Base-by-base conservation (phyloP, 2,888 invertebrate genomes). In the Deilephila elpenor region DNA sequence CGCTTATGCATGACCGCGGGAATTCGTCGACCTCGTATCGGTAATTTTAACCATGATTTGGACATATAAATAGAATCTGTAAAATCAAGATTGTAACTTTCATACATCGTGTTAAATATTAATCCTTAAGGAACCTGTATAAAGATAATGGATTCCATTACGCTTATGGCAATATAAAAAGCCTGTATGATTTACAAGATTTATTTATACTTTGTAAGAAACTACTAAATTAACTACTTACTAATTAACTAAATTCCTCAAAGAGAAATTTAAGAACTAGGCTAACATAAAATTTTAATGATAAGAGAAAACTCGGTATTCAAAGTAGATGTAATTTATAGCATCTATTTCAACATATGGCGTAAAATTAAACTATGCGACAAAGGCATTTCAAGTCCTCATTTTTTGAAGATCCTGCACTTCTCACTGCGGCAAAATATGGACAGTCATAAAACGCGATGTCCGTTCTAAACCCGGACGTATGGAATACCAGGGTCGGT, bases 391-490 rank as follows among this genome's bases (percentile, higher is more conserved):
- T 56, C 56, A n/a, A n/a, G 6, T 56, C 19, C 29, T 29, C 11
- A 7, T 60, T 29, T 60, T 60, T 25, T 60, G 29, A 32, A n/a
- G 56, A 56, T 17, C n/a, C 56, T 56, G 56, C 56, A 17, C n/a
- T n/a, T 56, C 56, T n/a, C 17, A 19, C 56, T 56, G n/a, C 56
- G n/a, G 56, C n/a, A n/a, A n/a, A 19, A 56, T 56, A 56, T n/a
- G 56, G 56, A 56, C n/a, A n/a, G 56, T 61, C 25, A 29, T 61
- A 34, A 34, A 62, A 62, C 29, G 14, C 34, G 61, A 19, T 59
- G 73, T 73, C 73, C 76, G 76, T 8, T 1, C 34, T 34, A 56
- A 53, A 8, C 37, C 64, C 64, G 64, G 64, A 44, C 44, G 64
- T 64, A 37, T 51, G 44, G 7, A 25, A 25, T 17, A 44, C 25